Percentiles rank a stretch among this genome's conserved stretches.
Conservation (phyloP, 2,888 invertebrate genomes). For the Mythimna albipuncta region DNA sequence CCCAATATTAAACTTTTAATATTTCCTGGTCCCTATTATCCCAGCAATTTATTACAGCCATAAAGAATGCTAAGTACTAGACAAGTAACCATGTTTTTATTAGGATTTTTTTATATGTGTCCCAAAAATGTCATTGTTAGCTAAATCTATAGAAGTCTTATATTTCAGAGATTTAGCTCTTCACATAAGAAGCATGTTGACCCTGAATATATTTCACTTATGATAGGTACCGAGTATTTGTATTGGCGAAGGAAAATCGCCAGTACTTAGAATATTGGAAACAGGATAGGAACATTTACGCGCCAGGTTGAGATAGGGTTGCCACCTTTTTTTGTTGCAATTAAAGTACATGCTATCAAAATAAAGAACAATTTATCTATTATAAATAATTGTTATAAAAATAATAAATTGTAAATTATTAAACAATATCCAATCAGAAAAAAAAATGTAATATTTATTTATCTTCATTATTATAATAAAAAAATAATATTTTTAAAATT, state of each 20-base stretch:
- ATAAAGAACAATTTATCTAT: no score
- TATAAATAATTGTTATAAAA: no score
- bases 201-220: slow-evolving; percentile 54
- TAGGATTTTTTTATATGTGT: slow-evolving; percentile 12
- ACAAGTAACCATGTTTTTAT: slow-evolving; percentile 23
- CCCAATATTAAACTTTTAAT: slow-evolving; percentile 9
- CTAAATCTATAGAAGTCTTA: slow-evolving; percentile 35
- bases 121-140: slow-evolving; percentile 43
- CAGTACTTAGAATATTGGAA: slow-evolving; percentile 26
- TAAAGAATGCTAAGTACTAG: slow-evolving; percentile 2
- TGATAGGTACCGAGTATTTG: slow-evolving; percentile 29
- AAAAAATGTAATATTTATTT: no score
- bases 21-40: not conserved
- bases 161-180: slow-evolving; percentile 46
- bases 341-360: no score
- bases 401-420: no score
- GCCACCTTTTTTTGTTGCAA: no score
- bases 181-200: slow-evolving; percentile 38
- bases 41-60: slow-evolving; percentile 16
- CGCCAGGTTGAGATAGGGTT: no score
- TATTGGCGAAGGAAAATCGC: slow-evolving; percentile 35
- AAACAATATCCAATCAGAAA: no score
- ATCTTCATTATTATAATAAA: no score
- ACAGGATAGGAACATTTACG: slow-evolving; percentile 15
- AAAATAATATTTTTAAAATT: no score